phyloP scores from a whole-genome alignment of 2,113 vertebrate genomes.

The Antechinus flavipes region DNA sequence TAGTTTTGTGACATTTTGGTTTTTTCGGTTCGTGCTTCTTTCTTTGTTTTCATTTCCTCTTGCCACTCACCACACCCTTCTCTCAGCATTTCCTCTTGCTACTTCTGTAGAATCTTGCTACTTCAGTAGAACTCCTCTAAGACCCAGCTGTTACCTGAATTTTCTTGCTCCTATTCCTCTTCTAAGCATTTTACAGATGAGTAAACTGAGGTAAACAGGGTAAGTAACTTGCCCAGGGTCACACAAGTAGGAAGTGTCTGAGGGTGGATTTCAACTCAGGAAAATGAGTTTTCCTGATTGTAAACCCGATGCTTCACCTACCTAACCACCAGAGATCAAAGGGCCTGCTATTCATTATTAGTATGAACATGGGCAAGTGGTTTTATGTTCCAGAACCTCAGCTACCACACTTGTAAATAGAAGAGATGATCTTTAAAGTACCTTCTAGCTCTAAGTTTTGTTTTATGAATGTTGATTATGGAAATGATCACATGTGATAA shows the following conservation, averaged over 20 bases:
- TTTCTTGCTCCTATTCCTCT: constrained; percentile 12
- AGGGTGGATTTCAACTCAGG: neutral
- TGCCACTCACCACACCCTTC: constrained; percentile 18
- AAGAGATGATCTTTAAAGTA: neutral
- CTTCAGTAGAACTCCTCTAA: neutral
- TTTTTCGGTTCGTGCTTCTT: constrained; percentile 15
- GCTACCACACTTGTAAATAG: neutral
- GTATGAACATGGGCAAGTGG: neutral
- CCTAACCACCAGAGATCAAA: neutral
- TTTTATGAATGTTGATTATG: neutral
- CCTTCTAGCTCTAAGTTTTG: neutral
- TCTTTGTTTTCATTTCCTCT: constrained; percentile 43
- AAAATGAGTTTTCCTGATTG: neutral
- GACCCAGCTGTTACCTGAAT: constrained; percentile 18
- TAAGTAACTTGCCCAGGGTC: neutral
- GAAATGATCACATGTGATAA: neutral
- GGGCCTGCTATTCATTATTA: neutral
- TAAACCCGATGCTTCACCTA: too few relatives aligned
- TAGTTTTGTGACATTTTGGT: neutral
- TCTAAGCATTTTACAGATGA: neutral
- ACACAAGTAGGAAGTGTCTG: neutral
- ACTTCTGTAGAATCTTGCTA: constrained; percentile 4
- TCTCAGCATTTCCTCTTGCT: constrained; percentile 33
- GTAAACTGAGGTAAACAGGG: neutral
- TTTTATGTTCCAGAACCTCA: neutral